Evolutionary conservation across 2,113 vertebrate species (phyloP), one percentile per base, ranked within the genome.

Genomic region (Oreochromis tanganicae): DNA sequence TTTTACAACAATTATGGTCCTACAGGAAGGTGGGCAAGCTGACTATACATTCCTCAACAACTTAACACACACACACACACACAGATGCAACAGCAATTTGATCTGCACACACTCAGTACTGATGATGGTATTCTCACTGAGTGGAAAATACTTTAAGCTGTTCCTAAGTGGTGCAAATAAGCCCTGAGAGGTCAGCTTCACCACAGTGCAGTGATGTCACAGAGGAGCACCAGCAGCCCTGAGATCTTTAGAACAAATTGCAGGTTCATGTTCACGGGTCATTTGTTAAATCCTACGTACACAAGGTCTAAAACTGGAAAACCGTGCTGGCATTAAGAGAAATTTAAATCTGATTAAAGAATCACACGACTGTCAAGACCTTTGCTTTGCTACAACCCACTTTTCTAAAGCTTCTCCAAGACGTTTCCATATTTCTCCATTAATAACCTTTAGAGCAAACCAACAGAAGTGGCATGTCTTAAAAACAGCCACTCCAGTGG

Each of bases 1-100:
- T 90, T 92, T 95, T 90, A 95, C 68, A 36, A 89, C 19, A 16
- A 85, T 87, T 79, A 84, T 17, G 14, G 63, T 57, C 85, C 46
- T 34, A 85, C 81, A 94, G 63, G 86, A 90, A 92, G 66, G 83
- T 38, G 46, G 79, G 66, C 55, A 82, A 41, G 59, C 14, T 27
- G 46, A 43, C 43, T 61, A 84, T 81, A 84, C 80, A 86, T 66
- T 93, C 71, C 57, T 88, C 21, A 85, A 81, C 27, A 79, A 43
- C 34, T 14, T 21, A 46, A 48, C 54, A 66, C 27, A 55, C 43
- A 83, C 54, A 81, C 21, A 78, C 38, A 59, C 38, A 38, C 14
- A 59, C 32, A 78, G 16, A 50, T 75, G 27, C 71, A 48, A 48
- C 24, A 78, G 43, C 43, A 78, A 78, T 50, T 32, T 78, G 43